phyloP scores from a whole-genome alignment of 2,113 vertebrate genomes.

The Tychaedon coryphoeus region DNA sequence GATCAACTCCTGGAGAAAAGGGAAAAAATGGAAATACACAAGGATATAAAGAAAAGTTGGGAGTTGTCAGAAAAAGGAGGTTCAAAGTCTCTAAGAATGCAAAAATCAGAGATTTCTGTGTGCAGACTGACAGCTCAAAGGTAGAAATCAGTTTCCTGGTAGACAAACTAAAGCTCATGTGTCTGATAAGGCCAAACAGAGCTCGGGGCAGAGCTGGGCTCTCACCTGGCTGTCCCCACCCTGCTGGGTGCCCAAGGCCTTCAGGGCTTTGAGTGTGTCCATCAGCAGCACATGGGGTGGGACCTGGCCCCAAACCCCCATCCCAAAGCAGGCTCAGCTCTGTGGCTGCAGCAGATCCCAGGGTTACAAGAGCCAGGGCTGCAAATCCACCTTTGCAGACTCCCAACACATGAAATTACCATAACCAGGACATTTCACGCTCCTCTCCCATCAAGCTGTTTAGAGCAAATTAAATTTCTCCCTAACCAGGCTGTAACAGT shows the following conservation, averaged over 20 bases:
- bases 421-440: conserved; percentile 52
- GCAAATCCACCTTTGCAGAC: conserved; percentile 17
- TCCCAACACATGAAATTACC: conserved; percentile 18
- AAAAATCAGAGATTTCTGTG: background rate
- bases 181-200: background rate
- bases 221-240: background rate
- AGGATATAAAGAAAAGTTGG: background rate
- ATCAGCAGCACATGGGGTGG: accelerated
- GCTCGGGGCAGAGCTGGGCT: background rate
- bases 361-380: background rate
- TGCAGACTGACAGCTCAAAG: background rate
- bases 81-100: background rate
- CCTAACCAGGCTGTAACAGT: conserved; percentile 63
- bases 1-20: background rate
- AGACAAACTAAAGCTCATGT: background rate
- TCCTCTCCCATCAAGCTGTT: conserved; percentile 62
- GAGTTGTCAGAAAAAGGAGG: background rate
- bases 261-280: background rate
- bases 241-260: background rate
- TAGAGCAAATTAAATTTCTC: conserved; percentile 67
- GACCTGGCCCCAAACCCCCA: background rate
- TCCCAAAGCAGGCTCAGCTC: background rate
- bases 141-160: background rate
- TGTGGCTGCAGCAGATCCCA: background rate
- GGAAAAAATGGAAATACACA: background rate